Conservation (phyloP, 2,888 invertebrate genomes). For the Norana najaformis region DNA sequence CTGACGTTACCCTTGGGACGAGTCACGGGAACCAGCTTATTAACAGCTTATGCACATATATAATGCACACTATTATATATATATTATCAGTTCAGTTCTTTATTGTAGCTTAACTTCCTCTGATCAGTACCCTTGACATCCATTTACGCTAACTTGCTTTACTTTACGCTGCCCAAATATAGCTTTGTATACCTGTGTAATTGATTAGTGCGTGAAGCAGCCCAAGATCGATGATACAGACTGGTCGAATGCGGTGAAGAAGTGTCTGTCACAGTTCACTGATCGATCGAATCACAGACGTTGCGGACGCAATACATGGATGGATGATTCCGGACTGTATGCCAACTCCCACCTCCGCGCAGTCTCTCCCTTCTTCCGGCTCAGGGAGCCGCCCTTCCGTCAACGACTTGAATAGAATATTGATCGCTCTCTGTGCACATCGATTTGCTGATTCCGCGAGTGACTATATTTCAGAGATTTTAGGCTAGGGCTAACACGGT, state of each 20-base stretch:
- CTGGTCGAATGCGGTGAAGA: conserved; percentile 53
- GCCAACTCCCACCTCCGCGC: conserved; percentile 56
- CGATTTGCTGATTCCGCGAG: neutral
- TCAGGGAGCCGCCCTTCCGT: conserved; percentile 45
- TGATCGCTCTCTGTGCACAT: neutral
- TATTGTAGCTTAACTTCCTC: too few relatives aligned
- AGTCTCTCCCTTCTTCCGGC: conserved; percentile 48
- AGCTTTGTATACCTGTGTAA: too few relatives aligned
- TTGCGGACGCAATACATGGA: conserved; percentile 61
- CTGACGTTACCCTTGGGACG: too few relatives aligned
- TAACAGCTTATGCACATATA: too few relatives aligned
- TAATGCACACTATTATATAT: too few relatives aligned
- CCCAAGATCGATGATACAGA: conserved; percentile 39
- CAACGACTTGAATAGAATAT: neutral
- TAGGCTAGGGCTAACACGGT: too few relatives aligned
- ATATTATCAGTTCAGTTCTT: too few relatives aligned
- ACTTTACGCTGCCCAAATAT: too few relatives aligned
- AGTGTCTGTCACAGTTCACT: conserved; percentile 60
- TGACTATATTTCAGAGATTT: too few relatives aligned
- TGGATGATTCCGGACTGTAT: conserved; percentile 60
- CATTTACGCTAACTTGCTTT: too few relatives aligned
- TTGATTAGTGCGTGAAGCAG: conserved; percentile 22
- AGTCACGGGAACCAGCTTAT: too few relatives aligned
- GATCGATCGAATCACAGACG: conserved; percentile 56
- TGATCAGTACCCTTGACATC: too few relatives aligned